phyloP scores from a whole-genome alignment of 23 tunicate species.

The Halocynthia roretzi region DNA sequence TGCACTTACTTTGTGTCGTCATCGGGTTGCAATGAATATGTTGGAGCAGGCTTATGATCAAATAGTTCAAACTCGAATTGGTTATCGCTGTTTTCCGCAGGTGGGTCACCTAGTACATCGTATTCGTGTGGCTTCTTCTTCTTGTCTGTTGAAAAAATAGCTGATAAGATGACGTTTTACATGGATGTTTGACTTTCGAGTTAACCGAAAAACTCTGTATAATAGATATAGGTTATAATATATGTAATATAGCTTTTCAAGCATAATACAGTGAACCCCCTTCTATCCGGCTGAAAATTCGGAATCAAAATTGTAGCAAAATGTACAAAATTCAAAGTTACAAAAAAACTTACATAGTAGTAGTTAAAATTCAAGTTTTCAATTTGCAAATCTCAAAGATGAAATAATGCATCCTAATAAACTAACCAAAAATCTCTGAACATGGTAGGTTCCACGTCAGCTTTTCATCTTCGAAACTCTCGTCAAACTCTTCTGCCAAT shows the following conservation, averaged over 20 bases:
- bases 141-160: no score
- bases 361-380: neutral
- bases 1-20: constrained; percentile 29
- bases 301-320: no score
- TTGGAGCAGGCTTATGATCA: constrained; percentile 34
- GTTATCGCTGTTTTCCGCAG: constrained; percentile 19
- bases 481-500: constrained; percentile 21
- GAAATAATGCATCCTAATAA: neutral
- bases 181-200: no score
- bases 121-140: constrained; percentile 10
- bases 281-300: no score
- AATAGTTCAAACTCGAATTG: constrained; percentile 56
- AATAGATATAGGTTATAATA: no score
- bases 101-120: constrained; percentile 39
- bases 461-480: neutral
- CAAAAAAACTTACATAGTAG: neutral
- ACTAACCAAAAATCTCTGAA: constrained; percentile 59
- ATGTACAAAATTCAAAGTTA: neutral
- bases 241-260: no score
- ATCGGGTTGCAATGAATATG: constrained; percentile 49
- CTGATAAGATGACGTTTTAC: no score
- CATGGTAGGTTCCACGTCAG: constrained; percentile 45
- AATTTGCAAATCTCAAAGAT: neutral
- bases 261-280: no score
- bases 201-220: no score